Conservation (phyloP, 2,888 invertebrate species). For the Stegana nigrithorax region DNA sequence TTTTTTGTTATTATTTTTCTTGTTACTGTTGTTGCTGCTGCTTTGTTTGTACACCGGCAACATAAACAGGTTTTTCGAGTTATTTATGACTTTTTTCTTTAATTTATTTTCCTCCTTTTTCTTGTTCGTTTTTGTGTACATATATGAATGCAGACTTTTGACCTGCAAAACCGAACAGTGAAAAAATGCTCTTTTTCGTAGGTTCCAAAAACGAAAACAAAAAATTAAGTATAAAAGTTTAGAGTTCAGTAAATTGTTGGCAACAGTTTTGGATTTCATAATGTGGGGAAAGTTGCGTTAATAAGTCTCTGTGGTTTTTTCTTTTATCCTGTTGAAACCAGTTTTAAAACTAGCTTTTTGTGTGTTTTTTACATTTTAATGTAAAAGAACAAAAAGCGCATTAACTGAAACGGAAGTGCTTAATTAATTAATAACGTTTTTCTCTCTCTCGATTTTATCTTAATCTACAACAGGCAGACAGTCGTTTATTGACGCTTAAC, state of each 20-base stretch:
- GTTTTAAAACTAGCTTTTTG: too few relatives aligned
- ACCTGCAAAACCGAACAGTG: conserved; percentile 49
- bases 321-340: conserved; percentile 15
- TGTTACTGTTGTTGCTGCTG: conserved; percentile 26
- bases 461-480: not conserved
- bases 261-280: conserved; percentile 49
- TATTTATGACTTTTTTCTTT: conserved; percentile 57
- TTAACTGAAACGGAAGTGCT: not conserved
- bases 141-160: conserved; percentile 45
- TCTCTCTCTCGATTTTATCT: not conserved
- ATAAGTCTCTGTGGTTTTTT: too few relatives aligned
- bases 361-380: too few relatives aligned
- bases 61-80: conserved; percentile 60
- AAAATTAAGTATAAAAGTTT: not conserved
- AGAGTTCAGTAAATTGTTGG: conserved; percentile 4
- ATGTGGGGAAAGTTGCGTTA: conserved; percentile 60
- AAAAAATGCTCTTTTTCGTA: not conserved
- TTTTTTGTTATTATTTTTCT: conserved; percentile 20
- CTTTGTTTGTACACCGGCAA: conserved; percentile 57
- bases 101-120: conserved; percentile 39
- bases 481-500: not conserved
- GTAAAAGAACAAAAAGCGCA: not conserved
- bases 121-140: not conserved
- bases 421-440: not conserved
- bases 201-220: not conserved